phyloP scores from a whole-genome alignment of 2,113 vertebrate species.

The Burhinus oedicnemus region DNA sequence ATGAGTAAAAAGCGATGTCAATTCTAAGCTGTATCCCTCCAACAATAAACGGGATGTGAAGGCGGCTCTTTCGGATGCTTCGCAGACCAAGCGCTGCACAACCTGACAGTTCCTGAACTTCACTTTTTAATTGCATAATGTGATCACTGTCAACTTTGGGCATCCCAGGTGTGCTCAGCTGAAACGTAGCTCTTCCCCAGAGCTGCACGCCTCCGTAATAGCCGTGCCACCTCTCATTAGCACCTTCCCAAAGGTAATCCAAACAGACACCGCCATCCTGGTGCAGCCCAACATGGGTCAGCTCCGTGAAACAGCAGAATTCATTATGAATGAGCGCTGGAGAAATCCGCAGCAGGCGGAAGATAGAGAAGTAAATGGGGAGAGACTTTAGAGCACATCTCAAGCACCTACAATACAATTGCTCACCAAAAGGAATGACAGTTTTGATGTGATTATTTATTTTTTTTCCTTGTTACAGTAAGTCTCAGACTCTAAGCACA shows the following conservation, averaged over 20 bases:
- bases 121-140: neutral
- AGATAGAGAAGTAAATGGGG: neutral
- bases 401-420: neutral
- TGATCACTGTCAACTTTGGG: neutral
- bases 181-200: neutral
- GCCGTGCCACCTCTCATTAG: constrained; percentile 4
- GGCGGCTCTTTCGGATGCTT: neutral
- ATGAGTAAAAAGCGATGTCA: neutral
- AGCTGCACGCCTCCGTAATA: neutral
- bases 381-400: constrained; percentile 10
- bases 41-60: neutral
- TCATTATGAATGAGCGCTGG: neutral
- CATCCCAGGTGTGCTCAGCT: neutral
- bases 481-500: neutral
- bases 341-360: neutral
- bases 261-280: neutral
- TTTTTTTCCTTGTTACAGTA: neutral
- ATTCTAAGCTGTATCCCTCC: neutral
- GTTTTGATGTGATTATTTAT: neutral
- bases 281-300: neutral
- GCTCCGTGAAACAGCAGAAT: neutral
- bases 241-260: constrained; percentile 11
- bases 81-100: fast-evolving
- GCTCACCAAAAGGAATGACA: neutral
- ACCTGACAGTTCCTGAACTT: neutral